Percentiles rank a stretch among this genome's conserved stretches.
These are phyloP conservation scores for Hassar affinis DNA, from an alignment of 2,113 vertebrate species.

Conservation along the genomic window DNA sequence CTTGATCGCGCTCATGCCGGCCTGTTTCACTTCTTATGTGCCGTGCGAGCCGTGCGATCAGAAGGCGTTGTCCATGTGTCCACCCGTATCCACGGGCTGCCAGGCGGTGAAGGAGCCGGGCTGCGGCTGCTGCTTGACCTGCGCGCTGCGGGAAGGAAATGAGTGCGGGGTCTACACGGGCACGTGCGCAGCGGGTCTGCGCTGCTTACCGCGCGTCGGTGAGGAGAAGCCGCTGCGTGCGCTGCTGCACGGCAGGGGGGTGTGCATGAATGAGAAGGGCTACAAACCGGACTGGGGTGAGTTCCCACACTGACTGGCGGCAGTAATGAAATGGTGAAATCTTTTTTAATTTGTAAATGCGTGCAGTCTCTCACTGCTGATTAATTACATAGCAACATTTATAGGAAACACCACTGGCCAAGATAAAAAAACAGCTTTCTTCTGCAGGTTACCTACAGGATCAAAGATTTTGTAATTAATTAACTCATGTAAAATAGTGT, in stretches of 20 bases:
- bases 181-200: slow-evolving; percentile 87
- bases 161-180: slow-evolving; percentile 95
- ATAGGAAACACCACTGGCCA: neutral
- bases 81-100: slow-evolving; percentile 82
- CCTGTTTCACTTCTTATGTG: slow-evolving; percentile 81
- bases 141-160: slow-evolving; percentile 88
- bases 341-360: neutral
- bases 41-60: slow-evolving; percentile 93
- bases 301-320: neutral
- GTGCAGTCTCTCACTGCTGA: neutral
- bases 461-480: no score
- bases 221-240: slow-evolving; percentile 97
- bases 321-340: neutral
- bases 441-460: no score
- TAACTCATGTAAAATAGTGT: neutral
- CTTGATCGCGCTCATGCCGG: slow-evolving; percentile 72
- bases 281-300: slow-evolving; percentile 81
- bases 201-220: slow-evolving; percentile 88
- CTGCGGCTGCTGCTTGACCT: slow-evolving; percentile 97
- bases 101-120: slow-evolving; percentile 94
- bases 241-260: slow-evolving; percentile 89
- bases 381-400: neutral
- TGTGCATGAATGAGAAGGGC: slow-evolving; percentile 88
- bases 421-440: no score
- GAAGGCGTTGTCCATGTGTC: slow-evolving; percentile 88